phyloP scores from a whole-genome alignment of 2,113 vertebrate species.

The Reinhardtius hippoglossoides region DNA sequence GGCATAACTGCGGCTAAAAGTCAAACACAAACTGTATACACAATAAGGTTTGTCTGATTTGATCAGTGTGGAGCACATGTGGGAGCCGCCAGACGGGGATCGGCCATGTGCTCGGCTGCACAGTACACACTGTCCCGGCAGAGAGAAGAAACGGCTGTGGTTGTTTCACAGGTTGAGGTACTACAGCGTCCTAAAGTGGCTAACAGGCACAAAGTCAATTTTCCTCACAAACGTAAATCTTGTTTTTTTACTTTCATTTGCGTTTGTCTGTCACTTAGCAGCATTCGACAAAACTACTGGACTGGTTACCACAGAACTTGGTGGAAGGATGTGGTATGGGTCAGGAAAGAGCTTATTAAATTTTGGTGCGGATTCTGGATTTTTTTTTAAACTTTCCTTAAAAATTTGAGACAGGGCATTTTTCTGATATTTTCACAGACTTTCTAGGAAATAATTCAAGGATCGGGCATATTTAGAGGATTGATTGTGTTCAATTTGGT shows the following conservation, averaged over 20 bases:
- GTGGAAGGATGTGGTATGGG: not conserved
- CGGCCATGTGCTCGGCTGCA: constrained; percentile 32
- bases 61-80: constrained; percentile 51
- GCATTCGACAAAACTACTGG: too few relatives aligned
- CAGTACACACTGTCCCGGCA: constrained; percentile 41
- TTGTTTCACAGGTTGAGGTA: not conserved
- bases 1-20: constrained; percentile 54
- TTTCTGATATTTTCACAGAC: too few relatives aligned
- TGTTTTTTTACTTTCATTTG: not conserved
- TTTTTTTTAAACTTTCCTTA: too few relatives aligned
- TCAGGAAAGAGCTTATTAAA: too few relatives aligned
- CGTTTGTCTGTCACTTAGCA: not conserved
- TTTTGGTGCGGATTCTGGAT: too few relatives aligned
- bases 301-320: not conserved
- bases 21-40: constrained; percentile 54
- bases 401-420: too few relatives aligned
- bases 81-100: not conserved
- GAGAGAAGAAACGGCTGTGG: constrained; percentile 23
- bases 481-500: too few relatives aligned
- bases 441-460: too few relatives aligned
- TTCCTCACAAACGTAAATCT: not conserved
- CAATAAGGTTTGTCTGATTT: constrained; percentile 60
- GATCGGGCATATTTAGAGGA: too few relatives aligned
- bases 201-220: not conserved
- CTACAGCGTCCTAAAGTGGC: constrained; percentile 5